These are phyloP conservation scores for Perithous albicinctus DNA, from an alignment of 2,888 invertebrate species.

Conservation along the genomic window DNA sequence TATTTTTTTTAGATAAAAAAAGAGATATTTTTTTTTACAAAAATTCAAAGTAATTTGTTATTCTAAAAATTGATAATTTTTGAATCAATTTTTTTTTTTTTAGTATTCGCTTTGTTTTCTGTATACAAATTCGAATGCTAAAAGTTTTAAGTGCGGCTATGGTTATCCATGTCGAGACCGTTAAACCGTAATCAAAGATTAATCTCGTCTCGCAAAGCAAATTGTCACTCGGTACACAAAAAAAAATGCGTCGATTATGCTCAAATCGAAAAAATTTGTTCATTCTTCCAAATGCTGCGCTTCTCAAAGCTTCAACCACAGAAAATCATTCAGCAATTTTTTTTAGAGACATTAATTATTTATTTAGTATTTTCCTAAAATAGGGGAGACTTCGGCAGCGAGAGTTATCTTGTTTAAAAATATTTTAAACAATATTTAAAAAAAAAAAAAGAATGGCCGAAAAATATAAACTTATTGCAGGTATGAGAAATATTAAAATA, in stretches of 20 bases:
- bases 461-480: no score
- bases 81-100: constrained; percentile 10
- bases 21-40: no score
- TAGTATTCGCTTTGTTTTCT: constrained; percentile 7
- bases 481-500: no score
- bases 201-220: constrained; percentile 34
- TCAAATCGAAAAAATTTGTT: constrained; percentile 21
- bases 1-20: no score
- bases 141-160: neutral
- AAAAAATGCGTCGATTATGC: constrained; percentile 38
- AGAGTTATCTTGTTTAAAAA: no score
- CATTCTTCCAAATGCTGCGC: neutral
- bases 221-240: constrained; percentile 3
- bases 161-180: constrained; percentile 2
- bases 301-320: neutral
- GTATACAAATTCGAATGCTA: neutral
- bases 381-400: no score
- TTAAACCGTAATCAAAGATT: constrained; percentile 1
- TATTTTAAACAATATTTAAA: no score
- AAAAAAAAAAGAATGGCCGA: no score
- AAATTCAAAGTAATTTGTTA: no score
- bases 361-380: neutral
- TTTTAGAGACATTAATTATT: neutral
- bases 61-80: constrained; percentile 7
- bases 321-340: neutral